phyloP scores from a whole-genome alignment of 2,888 invertebrate species.

The Pollenia amentaria region DNA sequence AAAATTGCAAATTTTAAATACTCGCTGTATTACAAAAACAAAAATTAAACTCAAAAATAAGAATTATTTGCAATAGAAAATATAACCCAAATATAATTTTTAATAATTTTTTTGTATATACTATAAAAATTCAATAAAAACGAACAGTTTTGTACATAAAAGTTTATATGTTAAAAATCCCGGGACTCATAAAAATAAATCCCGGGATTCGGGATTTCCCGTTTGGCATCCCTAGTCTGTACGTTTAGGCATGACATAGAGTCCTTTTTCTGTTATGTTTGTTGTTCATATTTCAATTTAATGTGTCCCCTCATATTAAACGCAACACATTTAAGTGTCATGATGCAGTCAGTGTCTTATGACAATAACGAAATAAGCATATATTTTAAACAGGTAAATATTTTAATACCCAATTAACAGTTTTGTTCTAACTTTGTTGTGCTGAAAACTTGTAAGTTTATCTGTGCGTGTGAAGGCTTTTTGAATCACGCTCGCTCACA shows the following conservation, averaged over 20 bases:
- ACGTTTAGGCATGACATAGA: slow-evolving; percentile 22
- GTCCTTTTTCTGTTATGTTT: slow-evolving; percentile 1
- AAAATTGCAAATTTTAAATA: too few species aligned
- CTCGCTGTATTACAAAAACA: too few species aligned
- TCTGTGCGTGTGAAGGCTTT: neutral
- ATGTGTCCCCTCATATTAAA: slow-evolving; percentile 62
- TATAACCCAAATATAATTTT: too few species aligned
- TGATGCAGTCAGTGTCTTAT: slow-evolving; percentile 14
- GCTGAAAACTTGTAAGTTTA: neutral
- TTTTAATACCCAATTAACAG: neutral
- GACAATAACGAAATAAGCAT: slow-evolving; percentile 18
- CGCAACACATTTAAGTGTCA: slow-evolving; percentile 64
- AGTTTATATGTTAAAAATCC: too few species aligned
- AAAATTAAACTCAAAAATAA: too few species aligned
- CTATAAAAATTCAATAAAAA: too few species aligned
- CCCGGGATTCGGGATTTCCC: too few species aligned
- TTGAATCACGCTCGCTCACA: neutral
- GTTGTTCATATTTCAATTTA: slow-evolving; percentile 40
- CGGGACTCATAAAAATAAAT: too few species aligned
- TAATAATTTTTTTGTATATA: too few species aligned
- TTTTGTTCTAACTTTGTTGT: neutral
- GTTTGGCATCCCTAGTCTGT: too few species aligned
- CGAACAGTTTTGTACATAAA: too few species aligned
- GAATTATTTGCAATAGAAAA: too few species aligned
- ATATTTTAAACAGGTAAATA: neutral